phyloP scores from a whole-genome alignment of 2,888 invertebrate species.

The Sclerodermus sp. region DNA sequence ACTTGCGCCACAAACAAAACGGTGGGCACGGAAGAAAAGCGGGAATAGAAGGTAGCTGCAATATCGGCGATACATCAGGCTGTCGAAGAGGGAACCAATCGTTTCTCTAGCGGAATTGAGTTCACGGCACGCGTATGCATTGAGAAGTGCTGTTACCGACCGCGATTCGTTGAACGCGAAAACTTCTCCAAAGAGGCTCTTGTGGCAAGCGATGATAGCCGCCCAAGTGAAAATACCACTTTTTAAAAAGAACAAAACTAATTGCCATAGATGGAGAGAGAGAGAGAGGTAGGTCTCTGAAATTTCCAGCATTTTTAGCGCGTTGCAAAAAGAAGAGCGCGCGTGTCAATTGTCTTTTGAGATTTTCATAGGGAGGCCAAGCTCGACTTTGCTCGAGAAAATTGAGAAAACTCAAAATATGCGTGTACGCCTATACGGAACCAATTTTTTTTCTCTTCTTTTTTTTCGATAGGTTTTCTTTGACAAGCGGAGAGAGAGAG shows the following conservation, averaged over 20 bases:
- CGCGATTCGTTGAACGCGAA: conserved; percentile 43
- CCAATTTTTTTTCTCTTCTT: too few species aligned
- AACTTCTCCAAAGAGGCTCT: conserved; percentile 43
- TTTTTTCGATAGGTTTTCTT: too few species aligned
- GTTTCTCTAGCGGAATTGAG: conserved; percentile 41
- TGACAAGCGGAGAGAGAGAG: too few species aligned
- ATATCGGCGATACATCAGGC: conserved; percentile 51
- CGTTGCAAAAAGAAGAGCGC: too few species aligned
- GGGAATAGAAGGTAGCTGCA: conserved; percentile 49
- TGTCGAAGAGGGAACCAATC: conserved; percentile 45
- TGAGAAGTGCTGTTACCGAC: conserved; percentile 47
- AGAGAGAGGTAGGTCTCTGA: too few species aligned
- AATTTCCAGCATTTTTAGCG: too few species aligned
- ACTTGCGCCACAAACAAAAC: not conserved
- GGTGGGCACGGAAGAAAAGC: conserved; percentile 1
- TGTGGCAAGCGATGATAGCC: conserved; percentile 27
- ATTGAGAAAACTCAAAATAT: too few species aligned
- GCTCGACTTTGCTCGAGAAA: too few species aligned
- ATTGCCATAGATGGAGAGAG: too few species aligned
- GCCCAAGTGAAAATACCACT: not conserved
- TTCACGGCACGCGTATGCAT: conserved; percentile 38
- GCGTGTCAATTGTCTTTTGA: not conserved
- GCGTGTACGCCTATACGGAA: too few species aligned
- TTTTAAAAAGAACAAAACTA: too few species aligned
- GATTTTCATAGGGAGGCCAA: too few species aligned